Evolutionary conservation across 2,113 vertebrate species (phyloP), one percentile per base, ranked within the genome.

Genomic region (Microtus pennsylvanicus): DNA sequence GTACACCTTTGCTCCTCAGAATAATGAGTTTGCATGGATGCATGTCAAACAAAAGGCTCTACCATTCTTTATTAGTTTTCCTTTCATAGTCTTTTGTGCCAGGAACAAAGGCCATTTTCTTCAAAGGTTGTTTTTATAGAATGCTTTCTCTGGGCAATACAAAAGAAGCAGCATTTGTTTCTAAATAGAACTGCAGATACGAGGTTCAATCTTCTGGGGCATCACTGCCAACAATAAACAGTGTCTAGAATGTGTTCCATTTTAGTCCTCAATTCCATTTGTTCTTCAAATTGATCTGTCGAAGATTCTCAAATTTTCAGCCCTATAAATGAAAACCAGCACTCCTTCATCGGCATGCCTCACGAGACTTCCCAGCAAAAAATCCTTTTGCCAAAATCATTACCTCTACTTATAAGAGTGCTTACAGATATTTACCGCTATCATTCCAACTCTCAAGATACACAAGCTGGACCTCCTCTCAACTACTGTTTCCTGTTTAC

Each of bases 91-190:
- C 2, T 35, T 97, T 95, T 95, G 87, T 81, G n/a, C n/a, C 55
- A 83, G 92, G 55, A 96, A 96, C 78, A 96, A 96, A 97, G 89
- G 35, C 35, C 17, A 69, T 78, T 90, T 91, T 69, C 89, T 89
- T 94, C 50, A 69, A 94, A 86, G 69, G 26, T 69, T 88, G 58
- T 89, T 93, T 96, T 94, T 65, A 33, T 67, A 96, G 38, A 89
- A 88, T n/a, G 0, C 10, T 87, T 94, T 87, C 88, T 94, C 35
- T 12, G 38, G 33, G 24, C 89, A 21, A 91, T 72, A 93, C 2
- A 45, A 86, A 95, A 52, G 94, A 42, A 86, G 63, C 10, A 93
- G 28, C 7, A 22, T 74, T 95, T 96, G 21, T 42, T 92, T 96
- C 63, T 89, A 9, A 82, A 63, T 35, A 74, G 47, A 55, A 92